Evolutionary conservation across 2,888 invertebrate species (phyloP).

Genomic region (Anaspis maculata): DNA sequence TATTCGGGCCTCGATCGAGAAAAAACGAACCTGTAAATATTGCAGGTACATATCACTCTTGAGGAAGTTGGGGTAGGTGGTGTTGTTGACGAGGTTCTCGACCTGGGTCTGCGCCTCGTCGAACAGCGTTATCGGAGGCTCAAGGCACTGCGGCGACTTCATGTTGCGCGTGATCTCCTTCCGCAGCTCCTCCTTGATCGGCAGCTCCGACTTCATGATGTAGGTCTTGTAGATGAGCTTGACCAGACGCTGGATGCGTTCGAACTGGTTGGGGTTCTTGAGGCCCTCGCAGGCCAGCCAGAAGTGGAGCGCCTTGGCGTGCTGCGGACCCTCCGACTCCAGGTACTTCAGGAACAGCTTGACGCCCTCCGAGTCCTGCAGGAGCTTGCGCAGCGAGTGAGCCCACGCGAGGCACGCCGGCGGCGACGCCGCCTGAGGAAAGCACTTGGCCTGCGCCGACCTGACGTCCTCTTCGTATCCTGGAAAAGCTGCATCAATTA

Average conservation of each 20-base stretch:
- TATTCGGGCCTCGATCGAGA: too few relatives aligned
- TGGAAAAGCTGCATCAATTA: too few relatives aligned
- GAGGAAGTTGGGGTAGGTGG: slow-evolving; percentile 87
- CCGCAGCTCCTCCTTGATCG: slow-evolving; percentile 74
- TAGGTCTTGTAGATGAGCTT: slow-evolving; percentile 69
- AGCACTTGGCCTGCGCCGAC: too few relatives aligned
- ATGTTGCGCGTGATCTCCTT: slow-evolving; percentile 67
- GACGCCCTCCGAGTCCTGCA: slow-evolving; percentile 86
- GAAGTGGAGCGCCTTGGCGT: slow-evolving; percentile 78
- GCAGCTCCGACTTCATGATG: slow-evolving; percentile 43
- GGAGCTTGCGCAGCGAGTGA: slow-evolving; percentile 69
- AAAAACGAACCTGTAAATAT: slow-evolving; percentile 72
- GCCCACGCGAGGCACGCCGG: slow-evolving; percentile 86
- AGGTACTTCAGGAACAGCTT: slow-evolving; percentile 78
- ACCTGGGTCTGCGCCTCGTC: slow-evolving; percentile 62
- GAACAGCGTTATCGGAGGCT: slow-evolving; percentile 60
- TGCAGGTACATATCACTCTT: slow-evolving; percentile 86
- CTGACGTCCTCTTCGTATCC: slow-evolving; percentile 40
- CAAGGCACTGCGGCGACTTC: slow-evolving; percentile 60
- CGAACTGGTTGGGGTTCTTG: slow-evolving; percentile 61
- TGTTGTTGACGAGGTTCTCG: slow-evolving; percentile 75
- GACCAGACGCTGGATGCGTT: slow-evolving; percentile 64
- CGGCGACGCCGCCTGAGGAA: slow-evolving; percentile 40
- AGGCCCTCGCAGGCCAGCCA: slow-evolving; percentile 91
- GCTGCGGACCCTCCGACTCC: slow-evolving; percentile 67